These are phyloP conservation scores for Meriones unguiculatus DNA, from an alignment of 2,113 vertebrate species.

Conservation along the genomic window DNA sequence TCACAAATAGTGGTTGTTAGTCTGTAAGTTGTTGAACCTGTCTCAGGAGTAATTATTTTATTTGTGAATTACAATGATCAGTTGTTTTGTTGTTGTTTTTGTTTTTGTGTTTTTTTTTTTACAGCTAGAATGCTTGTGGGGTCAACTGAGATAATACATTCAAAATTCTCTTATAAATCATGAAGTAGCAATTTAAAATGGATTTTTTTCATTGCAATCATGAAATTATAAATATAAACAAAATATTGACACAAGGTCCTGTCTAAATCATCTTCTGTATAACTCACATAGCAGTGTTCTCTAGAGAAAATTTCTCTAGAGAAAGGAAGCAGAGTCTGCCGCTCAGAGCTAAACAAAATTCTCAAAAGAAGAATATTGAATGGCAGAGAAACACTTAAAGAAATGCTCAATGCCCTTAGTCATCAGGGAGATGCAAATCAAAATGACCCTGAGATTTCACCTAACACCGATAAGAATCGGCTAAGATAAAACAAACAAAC, in stretches of 20 bases:
- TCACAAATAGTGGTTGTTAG: not conserved
- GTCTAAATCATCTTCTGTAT: not conserved
- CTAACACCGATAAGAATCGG: too few species aligned
- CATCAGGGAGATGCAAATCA: too few species aligned
- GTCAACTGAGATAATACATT: not conserved
- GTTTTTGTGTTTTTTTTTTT: not conserved
- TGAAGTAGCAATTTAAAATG: not conserved
- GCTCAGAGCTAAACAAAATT: too few species aligned
- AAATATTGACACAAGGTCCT: not conserved
- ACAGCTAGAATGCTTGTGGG: not conserved
- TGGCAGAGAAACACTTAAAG: too few species aligned
- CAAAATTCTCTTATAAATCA: conserved; percentile 24
- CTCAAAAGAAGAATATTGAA: too few species aligned
- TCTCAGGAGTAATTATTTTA: not conserved
- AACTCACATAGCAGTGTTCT: not conserved
- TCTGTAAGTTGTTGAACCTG: not conserved
- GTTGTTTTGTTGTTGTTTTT: too few species aligned
- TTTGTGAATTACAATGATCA: conserved; percentile 7
- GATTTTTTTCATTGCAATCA: not conserved
- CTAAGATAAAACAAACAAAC: too few species aligned
- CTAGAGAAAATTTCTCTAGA: not conserved
- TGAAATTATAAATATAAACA: not conserved
- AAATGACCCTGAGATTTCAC: too few species aligned
- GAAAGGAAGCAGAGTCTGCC: not conserved
- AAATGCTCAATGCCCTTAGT: too few species aligned